These are phyloP conservation scores for Lutraria rhynchaena DNA, from an alignment of 1,140 invertebrate species.

Conservation along the genomic window DNA sequence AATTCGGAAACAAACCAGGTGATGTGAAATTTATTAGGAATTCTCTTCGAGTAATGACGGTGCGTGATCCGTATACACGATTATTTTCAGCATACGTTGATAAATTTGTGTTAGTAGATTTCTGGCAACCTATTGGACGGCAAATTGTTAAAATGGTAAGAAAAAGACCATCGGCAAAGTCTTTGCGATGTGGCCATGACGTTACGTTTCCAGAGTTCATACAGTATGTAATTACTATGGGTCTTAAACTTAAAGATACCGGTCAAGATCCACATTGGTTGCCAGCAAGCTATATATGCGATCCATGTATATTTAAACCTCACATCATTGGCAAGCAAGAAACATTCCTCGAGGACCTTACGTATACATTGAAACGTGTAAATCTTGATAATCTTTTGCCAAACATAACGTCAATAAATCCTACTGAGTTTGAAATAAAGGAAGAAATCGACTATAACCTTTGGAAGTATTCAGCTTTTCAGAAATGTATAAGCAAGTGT, in stretches of 20 bases:
- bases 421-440: slow-evolving; percentile 54
- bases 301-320: slow-evolving; percentile 61
- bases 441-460: slow-evolving; percentile 63
- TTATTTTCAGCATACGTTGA: slow-evolving; percentile 66
- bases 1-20: neutral
- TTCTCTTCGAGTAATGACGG: slow-evolving; percentile 50
- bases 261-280: slow-evolving; percentile 68
- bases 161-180: neutral
- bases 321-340: slow-evolving; percentile 67
- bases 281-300: slow-evolving; percentile 59
- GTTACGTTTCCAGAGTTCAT: slow-evolving; percentile 64
- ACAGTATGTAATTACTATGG: slow-evolving; percentile 47
- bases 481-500: slow-evolving; percentile 45
- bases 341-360: slow-evolving; percentile 58
- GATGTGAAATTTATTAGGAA: slow-evolving; percentile 1
- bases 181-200: slow-evolving; percentile 55
- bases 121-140: slow-evolving; percentile 56
- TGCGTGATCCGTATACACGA: slow-evolving; percentile 62
- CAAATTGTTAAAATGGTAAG: slow-evolving; percentile 49
- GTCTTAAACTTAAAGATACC: neutral
- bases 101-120: slow-evolving; percentile 64
- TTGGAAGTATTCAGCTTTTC: slow-evolving; percentile 20
- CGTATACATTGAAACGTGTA: slow-evolving; percentile 35
- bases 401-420: slow-evolving; percentile 4
- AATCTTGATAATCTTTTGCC: slow-evolving; percentile 42